phyloP scores from a whole-genome alignment of 1,140 invertebrate genomes.

The Cherax quadricarinatus region DNA sequence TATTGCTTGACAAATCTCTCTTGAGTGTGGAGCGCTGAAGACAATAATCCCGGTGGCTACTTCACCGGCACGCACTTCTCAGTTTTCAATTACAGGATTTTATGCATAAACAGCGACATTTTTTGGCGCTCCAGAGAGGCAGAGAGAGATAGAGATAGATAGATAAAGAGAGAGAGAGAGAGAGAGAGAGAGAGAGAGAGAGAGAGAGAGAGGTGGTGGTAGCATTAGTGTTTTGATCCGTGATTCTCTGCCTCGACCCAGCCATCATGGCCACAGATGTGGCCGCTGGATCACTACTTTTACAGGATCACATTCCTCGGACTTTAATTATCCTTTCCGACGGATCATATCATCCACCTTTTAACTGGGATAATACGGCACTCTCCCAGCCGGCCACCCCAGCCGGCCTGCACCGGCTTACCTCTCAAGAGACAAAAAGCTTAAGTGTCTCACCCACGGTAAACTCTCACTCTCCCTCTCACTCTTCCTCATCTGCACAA shows the following conservation, averaged over 20 bases:
- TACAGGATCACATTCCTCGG: neutral
- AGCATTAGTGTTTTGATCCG: constrained; percentile 30
- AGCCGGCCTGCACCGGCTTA: too few relatives aligned
- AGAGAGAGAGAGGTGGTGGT: constrained; percentile 25
- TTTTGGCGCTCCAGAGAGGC: constrained; percentile 24
- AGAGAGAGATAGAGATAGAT: constrained; percentile 9
- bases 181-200: too few relatives aligned
- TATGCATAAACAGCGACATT: constrained; percentile 41
- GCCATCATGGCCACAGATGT: neutral
- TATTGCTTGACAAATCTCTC: neutral
- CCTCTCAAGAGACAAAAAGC: too few relatives aligned
- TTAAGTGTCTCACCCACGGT: too few relatives aligned
- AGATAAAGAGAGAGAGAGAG: neutral
- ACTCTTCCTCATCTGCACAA: too few relatives aligned
- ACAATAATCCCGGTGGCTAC: constrained; percentile 34
- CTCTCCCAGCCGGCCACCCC: too few relatives aligned
- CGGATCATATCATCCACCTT: neutral
- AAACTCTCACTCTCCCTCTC: too few relatives aligned
- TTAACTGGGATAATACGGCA: neutral
- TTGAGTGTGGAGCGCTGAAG: neutral
- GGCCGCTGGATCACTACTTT: neutral
- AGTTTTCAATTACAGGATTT: constrained; percentile 64
- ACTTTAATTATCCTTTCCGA: neutral
- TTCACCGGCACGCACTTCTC: constrained; percentile 48
- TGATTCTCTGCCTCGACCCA: neutral